A percentile compares a stretch with the other conserved stretches of the same genome.
Evolutionary conservation across 2,888 invertebrate genomes (phyloP).

Genomic region (Microplitis deprimator): DNA sequence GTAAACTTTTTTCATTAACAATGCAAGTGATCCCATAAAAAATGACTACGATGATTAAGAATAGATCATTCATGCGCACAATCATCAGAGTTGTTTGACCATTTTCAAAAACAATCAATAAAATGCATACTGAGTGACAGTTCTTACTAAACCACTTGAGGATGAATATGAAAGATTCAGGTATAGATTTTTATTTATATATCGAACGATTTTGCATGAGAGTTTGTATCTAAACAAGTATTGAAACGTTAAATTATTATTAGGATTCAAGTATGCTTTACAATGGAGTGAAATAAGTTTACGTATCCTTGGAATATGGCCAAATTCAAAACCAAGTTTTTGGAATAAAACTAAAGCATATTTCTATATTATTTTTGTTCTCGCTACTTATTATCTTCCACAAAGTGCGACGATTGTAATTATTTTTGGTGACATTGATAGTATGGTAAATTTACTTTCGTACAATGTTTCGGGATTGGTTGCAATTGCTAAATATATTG

Average conservation of each 20-base stretch:
- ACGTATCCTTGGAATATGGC: not conserved
- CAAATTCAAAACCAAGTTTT: not conserved
- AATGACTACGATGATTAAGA: not conserved
- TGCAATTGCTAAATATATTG: not conserved
- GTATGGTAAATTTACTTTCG: not conserved
- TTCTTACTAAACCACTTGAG: not conserved
- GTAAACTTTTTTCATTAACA: not conserved
- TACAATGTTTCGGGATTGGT: not conserved
- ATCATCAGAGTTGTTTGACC: not conserved
- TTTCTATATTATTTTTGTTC: not conserved
- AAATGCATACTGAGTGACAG: not conserved
- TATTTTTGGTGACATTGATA: not conserved
- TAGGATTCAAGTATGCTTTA: not conserved
- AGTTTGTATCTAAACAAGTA: too few relatives aligned
- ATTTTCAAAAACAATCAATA: not conserved
- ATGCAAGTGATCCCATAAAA: not conserved
- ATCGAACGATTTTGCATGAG: too few relatives aligned
- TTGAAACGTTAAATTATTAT: not conserved
- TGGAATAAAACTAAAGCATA: not conserved
- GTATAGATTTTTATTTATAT: not conserved
- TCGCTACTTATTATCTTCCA: not conserved
- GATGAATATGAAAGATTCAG: not conserved
- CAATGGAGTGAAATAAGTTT: not conserved
- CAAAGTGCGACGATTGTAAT: not conserved
- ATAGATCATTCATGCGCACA: not conserved